These are phyloP conservation scores for Corapipo altera DNA, from an alignment of 2,113 vertebrate species.

Conservation along the genomic window DNA sequence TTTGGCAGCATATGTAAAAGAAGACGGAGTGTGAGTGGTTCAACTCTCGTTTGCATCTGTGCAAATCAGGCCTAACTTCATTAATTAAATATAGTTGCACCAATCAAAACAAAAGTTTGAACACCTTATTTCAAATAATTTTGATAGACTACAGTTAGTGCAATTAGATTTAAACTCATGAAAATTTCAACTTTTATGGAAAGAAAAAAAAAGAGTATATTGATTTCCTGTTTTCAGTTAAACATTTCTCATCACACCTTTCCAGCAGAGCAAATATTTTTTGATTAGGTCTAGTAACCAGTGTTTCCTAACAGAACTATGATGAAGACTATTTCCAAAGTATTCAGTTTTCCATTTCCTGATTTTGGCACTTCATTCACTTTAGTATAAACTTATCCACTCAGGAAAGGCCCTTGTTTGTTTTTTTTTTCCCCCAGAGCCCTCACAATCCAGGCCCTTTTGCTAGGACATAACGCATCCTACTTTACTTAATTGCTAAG, in stretches of 20 bases:
- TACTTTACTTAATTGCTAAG: background rate
- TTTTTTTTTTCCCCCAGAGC: background rate
- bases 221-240: background rate
- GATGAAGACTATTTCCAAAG: constrained; percentile 15
- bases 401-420: background rate
- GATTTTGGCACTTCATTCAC: constrained; percentile 1
- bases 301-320: background rate
- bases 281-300: background rate
- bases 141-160: background rate
- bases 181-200: background rate
- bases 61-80: background rate
- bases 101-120: background rate
- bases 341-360: constrained; percentile 20
- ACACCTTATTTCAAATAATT: background rate
- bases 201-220: background rate
- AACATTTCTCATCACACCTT: background rate
- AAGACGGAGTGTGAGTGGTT: background rate
- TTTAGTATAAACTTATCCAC: background rate
- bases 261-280: background rate
- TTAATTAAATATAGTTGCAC: background rate
- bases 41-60: background rate
- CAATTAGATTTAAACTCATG: background rate
- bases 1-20: background rate
- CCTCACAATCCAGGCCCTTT: background rate
- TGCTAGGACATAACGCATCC: background rate